Base-by-base conservation (phyloP, 2,888 invertebrate genomes). In the Gastracanthus pulcherrimus region DNA sequence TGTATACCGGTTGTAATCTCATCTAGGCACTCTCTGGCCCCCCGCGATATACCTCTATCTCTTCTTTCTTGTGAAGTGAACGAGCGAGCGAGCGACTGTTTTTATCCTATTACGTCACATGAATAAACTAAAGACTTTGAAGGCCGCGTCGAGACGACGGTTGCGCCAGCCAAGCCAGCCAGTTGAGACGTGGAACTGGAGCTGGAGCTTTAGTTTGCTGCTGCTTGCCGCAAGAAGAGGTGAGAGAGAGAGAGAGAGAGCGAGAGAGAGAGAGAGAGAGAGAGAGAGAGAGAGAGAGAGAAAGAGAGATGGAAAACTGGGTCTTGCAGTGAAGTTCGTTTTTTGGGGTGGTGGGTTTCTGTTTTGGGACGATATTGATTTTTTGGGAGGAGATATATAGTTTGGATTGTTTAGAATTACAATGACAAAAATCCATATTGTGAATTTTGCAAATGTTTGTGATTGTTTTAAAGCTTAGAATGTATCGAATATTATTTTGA, bases 91-190 rank as follows among this genome's bases (percentile, higher is more conserved):
- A 87, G 88, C 87, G 87, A 90, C 89, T 88, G 86, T 91, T 91
- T 91, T 91, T 90, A 91, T 91, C 90, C 90, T 90, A 90, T 91
- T 91, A 91, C 89, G 89, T 89, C 89, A 89, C 91, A 90, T 91
- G 91, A 91, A 91, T 91, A 91, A 91, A 89, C 89, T 89, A 91
- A 89, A 87, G 88, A 87, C 88, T 88, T 84, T 87, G 89, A 86
- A 88, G 87, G 84, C 84, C 86, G 84, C 85, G 83, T 23, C 36
- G 84, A 82, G 82, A 84, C 80, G 77, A 78, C 74, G 66, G n/a
- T 16, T 45, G 45, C 38, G 45, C 45, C 45, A 67, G 67, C 80
- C 31, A 3, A 60, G 13, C 23, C 6, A 26, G 58, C 34, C 34
- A n/a, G n/a, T 29, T 13, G 58, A 60, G 64, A 51, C 31, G 64